A percentile compares a stretch with the other conserved stretches of the same genome.
phyloP scores from a whole-genome alignment of 2,113 vertebrate genomes.

The Falcunculus frontatus region DNA sequence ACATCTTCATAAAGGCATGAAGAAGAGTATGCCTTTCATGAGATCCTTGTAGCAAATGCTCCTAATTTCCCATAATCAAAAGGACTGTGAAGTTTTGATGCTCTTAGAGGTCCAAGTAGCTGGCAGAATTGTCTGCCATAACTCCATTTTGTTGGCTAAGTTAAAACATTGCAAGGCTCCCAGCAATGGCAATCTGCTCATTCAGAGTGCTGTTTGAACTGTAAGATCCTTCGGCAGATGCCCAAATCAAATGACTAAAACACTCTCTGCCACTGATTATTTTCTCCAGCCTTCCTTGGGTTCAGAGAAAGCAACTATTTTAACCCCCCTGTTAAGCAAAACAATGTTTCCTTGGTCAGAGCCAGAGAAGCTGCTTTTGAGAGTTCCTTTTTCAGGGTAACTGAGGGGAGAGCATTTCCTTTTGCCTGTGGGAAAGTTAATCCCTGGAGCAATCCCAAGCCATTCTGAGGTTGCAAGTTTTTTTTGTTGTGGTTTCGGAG shows the following conservation, averaged over 20 bases:
- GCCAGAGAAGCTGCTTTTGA: neutral
- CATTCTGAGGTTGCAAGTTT: neutral
- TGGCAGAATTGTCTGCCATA: neutral
- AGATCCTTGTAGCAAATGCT: conserved; percentile 18
- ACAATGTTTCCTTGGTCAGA: neutral
- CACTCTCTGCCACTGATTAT: neutral
- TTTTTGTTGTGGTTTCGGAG: neutral
- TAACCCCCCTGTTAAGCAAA: neutral
- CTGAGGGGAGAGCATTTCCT: neutral
- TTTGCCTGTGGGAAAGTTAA: neutral
- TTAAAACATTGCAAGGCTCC: neutral
- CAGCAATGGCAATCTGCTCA: neutral
- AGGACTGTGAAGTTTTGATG: conserved; percentile 17
- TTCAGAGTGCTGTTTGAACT: neutral
- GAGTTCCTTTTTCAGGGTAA: neutral
- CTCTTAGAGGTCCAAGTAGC: neutral
- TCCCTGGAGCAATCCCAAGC: neutral
- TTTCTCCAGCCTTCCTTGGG: neutral
- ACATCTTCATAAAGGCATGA: neutral
- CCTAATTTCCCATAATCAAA: conserved; percentile 39
- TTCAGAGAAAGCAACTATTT: neutral
- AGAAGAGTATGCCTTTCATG: conserved; percentile 16
- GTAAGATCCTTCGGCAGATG: neutral
- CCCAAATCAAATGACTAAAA: neutral
- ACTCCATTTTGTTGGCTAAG: neutral